These are phyloP conservation scores for Microcebus lehilahytsara DNA, from an alignment of 2,113 vertebrate genomes.

Conservation along the genomic window DNA sequence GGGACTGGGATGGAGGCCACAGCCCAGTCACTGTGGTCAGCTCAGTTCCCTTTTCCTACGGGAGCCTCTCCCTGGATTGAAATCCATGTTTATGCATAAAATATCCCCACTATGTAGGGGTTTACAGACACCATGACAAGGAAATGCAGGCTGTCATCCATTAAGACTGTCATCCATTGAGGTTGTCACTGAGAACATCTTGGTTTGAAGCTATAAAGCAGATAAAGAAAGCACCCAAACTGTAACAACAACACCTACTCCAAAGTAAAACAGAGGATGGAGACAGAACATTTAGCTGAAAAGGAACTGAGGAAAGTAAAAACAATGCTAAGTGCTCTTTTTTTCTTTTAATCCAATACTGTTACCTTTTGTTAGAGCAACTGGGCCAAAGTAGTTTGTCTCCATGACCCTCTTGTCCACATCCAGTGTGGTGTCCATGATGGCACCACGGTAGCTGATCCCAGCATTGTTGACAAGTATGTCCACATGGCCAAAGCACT, in stretches of 20 bases:
- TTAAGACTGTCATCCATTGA: not conserved
- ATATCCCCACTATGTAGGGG: not conserved
- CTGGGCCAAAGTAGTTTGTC: constrained; percentile 96
- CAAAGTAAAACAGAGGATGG: not conserved
- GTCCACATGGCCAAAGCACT: constrained; percentile 89
- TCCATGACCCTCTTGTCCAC: constrained; percentile 96
- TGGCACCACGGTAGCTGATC: constrained; percentile 93
- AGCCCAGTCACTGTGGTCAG: not conserved
- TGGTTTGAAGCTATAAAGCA: not conserved
- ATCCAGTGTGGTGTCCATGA: constrained; percentile 88
- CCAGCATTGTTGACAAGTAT: constrained; percentile 97
- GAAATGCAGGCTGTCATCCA: not conserved
- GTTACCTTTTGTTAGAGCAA: constrained; percentile 95
- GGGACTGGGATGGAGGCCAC: not conserved
- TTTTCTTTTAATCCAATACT: not conserved
- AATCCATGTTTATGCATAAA: not conserved
- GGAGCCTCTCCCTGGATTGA: not conserved
- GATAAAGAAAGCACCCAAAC: not conserved
- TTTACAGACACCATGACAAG: not conserved
- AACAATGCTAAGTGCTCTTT: not conserved
- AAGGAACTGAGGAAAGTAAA: not conserved
- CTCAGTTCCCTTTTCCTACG: not conserved
- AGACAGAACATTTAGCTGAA: not conserved
- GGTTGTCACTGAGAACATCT: not conserved
- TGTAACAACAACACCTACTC: not conserved